Percentiles rank a stretch among this genome's conserved stretches.
phyloP scores from a whole-genome alignment of 2,113 vertebrate species.

The Zapornia atra region DNA sequence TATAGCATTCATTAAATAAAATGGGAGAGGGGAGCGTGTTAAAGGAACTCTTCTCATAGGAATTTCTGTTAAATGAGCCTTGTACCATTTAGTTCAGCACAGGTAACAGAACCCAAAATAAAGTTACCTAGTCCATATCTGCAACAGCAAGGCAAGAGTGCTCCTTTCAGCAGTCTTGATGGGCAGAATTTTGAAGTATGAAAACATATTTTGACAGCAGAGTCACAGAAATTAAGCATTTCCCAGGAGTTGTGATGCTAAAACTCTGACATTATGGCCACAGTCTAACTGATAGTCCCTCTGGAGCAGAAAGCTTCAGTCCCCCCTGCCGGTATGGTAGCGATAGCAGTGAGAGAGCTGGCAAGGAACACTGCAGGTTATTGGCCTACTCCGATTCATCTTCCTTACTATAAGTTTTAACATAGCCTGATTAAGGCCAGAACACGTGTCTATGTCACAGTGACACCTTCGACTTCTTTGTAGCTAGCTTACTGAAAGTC shows the following conservation, averaged over 20 bases:
- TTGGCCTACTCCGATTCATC: background rate
- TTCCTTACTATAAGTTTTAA: background rate
- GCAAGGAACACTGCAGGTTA: background rate
- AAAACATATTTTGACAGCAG: too few species aligned
- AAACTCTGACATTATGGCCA: background rate
- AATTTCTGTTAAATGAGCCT: background rate
- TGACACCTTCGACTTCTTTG: background rate
- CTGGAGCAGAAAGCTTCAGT: background rate
- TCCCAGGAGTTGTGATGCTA: background rate
- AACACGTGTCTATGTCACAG: background rate
- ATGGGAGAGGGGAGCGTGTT: background rate
- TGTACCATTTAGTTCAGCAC: background rate
- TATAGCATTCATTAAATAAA: background rate
- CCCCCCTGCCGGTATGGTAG: background rate
- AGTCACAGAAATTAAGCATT: background rate
- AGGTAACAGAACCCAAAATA: background rate
- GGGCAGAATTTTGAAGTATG: background rate
- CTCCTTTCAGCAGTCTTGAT: background rate
- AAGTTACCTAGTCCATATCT: background rate
- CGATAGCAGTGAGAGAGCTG: background rate
- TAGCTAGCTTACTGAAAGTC: background rate
- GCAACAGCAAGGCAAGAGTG: background rate
- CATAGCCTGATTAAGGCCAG: background rate
- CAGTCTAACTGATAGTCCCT: background rate
- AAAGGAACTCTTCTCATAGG: background rate